These are phyloP conservation scores for Tridacna crocea DNA, from an alignment of 2,888 invertebrate genomes.

Conservation along the genomic window DNA sequence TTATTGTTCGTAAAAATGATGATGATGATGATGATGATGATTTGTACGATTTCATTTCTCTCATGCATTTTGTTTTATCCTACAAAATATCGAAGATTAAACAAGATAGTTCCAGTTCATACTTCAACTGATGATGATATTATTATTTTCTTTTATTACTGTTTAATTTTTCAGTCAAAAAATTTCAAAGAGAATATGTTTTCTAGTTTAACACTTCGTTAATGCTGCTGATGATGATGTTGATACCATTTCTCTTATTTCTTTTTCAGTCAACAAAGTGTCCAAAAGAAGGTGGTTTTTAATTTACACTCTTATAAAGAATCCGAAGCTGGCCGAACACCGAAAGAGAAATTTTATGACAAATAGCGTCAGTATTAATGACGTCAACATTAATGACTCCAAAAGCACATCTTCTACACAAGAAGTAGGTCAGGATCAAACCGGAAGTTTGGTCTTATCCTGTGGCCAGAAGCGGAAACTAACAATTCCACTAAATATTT, in stretches of 20 bases:
- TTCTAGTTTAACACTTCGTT: too few species aligned
- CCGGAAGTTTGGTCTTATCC: background rate
- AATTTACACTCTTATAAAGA: slow-evolving; percentile 22
- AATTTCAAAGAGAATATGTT: too few species aligned
- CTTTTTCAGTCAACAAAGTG: background rate
- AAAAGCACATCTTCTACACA: background rate
- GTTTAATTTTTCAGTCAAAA: too few species aligned
- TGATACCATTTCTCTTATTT: too few species aligned
- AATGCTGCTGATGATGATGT: too few species aligned
- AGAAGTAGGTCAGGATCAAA: background rate
- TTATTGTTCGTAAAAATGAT: too few species aligned
- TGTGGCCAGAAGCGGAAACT: background rate
- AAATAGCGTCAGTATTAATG: background rate
- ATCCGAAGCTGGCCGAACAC: background rate
- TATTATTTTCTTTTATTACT: too few species aligned
- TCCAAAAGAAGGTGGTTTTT: slow-evolving; percentile 17
- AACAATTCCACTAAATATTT: slow-evolving; percentile 15
- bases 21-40: too few species aligned
- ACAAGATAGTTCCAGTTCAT: background rate
- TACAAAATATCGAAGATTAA: too few species aligned
- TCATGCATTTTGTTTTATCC: too few species aligned
- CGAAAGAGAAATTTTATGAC: background rate
- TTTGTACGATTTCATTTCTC: too few species aligned
- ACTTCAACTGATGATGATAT: background rate
- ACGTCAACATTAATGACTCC: slow-evolving; percentile 11